A percentile compares a stretch with the other conserved stretches of the same genome.
phyloP scores from a whole-genome alignment of 2,113 vertebrate species.

The Malurus elegans region DNA sequence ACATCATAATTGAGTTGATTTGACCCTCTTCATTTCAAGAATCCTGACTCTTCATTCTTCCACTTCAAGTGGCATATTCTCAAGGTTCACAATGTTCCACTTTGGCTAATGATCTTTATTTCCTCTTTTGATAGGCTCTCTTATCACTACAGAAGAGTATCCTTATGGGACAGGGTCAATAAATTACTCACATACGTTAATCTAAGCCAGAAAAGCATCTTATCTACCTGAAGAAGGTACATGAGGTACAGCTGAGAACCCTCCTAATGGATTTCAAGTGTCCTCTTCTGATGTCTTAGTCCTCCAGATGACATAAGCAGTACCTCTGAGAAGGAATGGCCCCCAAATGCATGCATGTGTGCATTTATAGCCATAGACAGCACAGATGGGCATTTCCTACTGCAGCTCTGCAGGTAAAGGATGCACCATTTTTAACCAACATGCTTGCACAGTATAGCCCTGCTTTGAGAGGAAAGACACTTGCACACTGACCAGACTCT shows the following conservation, averaged over 20 bases:
- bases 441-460: background rate
- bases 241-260: background rate
- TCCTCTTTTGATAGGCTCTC: slow-evolving; percentile 7
- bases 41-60: background rate
- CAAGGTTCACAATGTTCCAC: background rate
- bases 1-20: background rate
- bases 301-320: background rate
- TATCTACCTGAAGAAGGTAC: slow-evolving; percentile 19
- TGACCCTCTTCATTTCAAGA: background rate
- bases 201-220: background rate
- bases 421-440: background rate
- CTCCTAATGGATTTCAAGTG: background rate
- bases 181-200: background rate
- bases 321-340: background rate
- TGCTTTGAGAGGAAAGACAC: background rate
- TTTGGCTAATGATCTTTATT: slow-evolving; percentile 12
- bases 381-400: background rate
- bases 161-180: background rate
- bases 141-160: slow-evolving; percentile 17
- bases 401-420: background rate
- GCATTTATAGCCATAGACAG: background rate
- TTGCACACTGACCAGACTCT: background rate
- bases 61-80: background rate
- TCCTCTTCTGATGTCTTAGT: background rate
- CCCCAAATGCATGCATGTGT: background rate